Evolutionary conservation across 2,888 invertebrate genomes (phyloP).

Genomic region (Chalcis sispes): DNA sequence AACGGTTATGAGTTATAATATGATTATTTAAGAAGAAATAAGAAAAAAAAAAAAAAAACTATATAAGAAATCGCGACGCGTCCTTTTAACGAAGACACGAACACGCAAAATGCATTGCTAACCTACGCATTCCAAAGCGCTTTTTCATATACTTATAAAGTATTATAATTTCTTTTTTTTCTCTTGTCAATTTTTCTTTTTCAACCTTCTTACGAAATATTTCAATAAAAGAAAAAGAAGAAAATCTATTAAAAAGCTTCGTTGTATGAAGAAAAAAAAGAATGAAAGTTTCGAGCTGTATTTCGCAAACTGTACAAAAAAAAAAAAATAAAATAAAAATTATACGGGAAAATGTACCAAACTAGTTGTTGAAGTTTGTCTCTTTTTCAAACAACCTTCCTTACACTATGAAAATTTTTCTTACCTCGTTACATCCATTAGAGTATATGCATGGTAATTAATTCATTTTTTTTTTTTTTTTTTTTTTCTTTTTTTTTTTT

Average conservation of each 20-base stretch:
- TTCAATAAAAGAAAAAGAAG: not conserved
- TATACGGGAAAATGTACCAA: slow-evolving; percentile 36
- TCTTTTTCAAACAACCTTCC: slow-evolving; percentile 15
- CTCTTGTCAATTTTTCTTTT: not conserved
- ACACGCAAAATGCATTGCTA: slow-evolving; percentile 63
- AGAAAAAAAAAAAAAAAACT: slow-evolving; percentile 54
- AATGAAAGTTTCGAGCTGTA: slow-evolving; percentile 39
- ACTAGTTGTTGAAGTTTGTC: slow-evolving; percentile 17
- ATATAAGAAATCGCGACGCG: slow-evolving; percentile 57
- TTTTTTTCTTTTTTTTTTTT: slow-evolving; percentile 11
- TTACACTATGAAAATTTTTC: slow-evolving; percentile 7
- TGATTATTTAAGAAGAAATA: slow-evolving; percentile 63
- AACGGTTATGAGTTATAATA: slow-evolving; percentile 62
- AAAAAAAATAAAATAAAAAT: slow-evolving; percentile 37
- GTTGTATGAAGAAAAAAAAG: slow-evolving; percentile 15
- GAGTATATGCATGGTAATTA: no score
- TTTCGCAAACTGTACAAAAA: slow-evolving; percentile 45
- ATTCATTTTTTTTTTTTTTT: not conserved
- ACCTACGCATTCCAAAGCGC: slow-evolving; percentile 57
- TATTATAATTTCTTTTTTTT: slow-evolving; percentile 4
- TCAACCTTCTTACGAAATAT: not conserved
- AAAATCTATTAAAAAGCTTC: slow-evolving; percentile 19
- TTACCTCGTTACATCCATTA: not conserved
- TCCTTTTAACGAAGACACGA: slow-evolving; percentile 61
- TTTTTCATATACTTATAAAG: slow-evolving; percentile 36